Evolutionary conservation across 53 echinoderm and acorn worm genomes (phyloP), one percentile per base, ranked within the genome.

Genomic region (Pentamera pediparva): DNA sequence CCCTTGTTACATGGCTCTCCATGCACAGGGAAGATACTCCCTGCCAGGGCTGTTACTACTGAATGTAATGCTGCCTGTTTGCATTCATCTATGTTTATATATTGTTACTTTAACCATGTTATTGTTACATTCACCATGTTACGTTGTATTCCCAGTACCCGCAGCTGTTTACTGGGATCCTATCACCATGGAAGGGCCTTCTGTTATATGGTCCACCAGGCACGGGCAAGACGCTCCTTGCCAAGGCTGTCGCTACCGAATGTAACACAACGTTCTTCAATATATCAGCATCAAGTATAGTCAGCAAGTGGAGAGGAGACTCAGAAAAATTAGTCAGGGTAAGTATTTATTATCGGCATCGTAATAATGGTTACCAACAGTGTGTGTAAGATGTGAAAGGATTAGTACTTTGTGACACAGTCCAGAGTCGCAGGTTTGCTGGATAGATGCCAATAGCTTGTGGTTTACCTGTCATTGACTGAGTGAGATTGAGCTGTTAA

Each of bases 191-290:
- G 94, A 93, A 93, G 62, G 94, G 94, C 8, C 85, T 93, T 11
- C 60, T 93, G 19, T 62, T 93, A 41, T 93, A 93, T 35, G 94
- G 94, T 47, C 94, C 94, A 5, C 94, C 94, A 6, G 94, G 94
- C 7, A 93, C 94, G 0, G 94, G 94, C 31, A 93, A 93, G 81
- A 93, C 94, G 10, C 75, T 93, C 18, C 74, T 93, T 65, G 94
- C 94, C 64, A 93, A 93, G 61, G 94, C 94, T 3, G 94, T 93
- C 43, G 94, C 94, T 7, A 93, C 94, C 11, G 94, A 93, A 63
- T 93, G 94, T 51, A 93, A 93, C 73, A 93, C 94, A 25, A 93
- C 94, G 5, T 93, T 93, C 82, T 93, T 93, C 75, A 93, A 93
- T 62, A 93, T 93, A 58, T 93, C 94, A 40, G 90, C 90, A 4